Base-by-base conservation (phyloP, 2,797 vertebrate genomes). In the Alosa sapidissima region DNA sequence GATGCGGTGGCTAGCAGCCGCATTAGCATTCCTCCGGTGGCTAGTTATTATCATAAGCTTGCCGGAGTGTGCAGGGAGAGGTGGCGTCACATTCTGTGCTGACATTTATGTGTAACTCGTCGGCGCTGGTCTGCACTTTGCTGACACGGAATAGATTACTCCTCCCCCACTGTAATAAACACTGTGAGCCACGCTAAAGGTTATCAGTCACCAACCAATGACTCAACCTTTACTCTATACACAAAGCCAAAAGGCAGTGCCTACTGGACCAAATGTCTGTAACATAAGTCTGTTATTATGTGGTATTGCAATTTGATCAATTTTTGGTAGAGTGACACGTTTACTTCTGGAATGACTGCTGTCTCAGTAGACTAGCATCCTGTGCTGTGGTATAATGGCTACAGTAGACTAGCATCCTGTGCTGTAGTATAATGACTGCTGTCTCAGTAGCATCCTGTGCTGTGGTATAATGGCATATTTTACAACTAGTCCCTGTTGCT, bases 91-190 rank as follows among this genome's bases (percentile, higher is more conserved):
- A 78, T 75, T 82, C 87, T 75, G 52, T 19, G 81, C 54, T 89
- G 86, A 87, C 86, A 87, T 87, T 89, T 87, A 87, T 82, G 78
- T 84, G 72, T 47, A 78, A 78, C 72, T 52, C 14, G 28, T 41
- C 28, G n/a, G n/a, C 49, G 21, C 83, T 41, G 9, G 89, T 91
- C 54, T 86, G 86, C 83, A 90, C 83, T 89, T 78, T 78, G 72
- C 72, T 78, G 90, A 91, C 87, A 89, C 88, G 88, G 87, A 91
- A 91, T 89, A 90, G 92, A 89, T 92, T 92, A 93, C 93, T 91
- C 92, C 90, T 89, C 86, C 88, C 90, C 88, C 90, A 89, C 90
- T 92, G 91, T 94, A 93, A 94, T 92, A 92, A 88, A 94, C 91
- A 90, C 91, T 89, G 72, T 6, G 19, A 41, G 2, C 19, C 19